These are phyloP conservation scores for Orius insidiosus DNA, from an alignment of 1,140 invertebrate species.

Conservation along the genomic window DNA sequence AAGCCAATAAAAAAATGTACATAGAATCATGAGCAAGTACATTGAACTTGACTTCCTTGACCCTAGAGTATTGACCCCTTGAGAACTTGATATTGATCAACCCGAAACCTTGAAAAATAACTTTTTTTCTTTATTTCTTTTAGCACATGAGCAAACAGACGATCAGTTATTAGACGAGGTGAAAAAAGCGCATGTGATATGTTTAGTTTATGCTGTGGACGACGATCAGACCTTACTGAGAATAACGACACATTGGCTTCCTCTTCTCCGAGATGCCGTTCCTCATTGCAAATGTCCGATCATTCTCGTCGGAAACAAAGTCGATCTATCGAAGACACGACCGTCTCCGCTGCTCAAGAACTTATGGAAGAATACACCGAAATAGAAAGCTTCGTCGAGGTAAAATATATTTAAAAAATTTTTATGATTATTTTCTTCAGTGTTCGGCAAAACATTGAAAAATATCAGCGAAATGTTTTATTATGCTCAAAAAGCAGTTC, in stretches of 20 bases:
- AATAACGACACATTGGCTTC: constrained; percentile 85
- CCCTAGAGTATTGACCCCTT: not conserved
- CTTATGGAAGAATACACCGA: constrained; percentile 97
- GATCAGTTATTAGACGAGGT: constrained; percentile 77
- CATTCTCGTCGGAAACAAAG: constrained; percentile 95
- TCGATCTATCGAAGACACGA: constrained; percentile 73
- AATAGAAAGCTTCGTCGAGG: constrained; percentile 97
- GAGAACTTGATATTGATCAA: too few species aligned
- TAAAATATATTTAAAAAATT: too few species aligned
- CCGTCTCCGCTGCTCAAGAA: constrained; percentile 66
- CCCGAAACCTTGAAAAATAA: not conserved
- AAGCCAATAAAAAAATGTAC: too few species aligned
- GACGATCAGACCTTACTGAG: constrained; percentile 81
- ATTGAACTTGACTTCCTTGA: too few species aligned
- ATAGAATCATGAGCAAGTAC: too few species aligned
- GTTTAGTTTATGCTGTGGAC: constrained; percentile 91
- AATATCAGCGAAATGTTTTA: constrained; percentile 99
- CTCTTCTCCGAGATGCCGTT: constrained; percentile 51
- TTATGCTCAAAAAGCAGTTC: constrained; percentile 97
- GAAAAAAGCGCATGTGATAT: constrained; percentile 87
- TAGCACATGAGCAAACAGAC: constrained; percentile 74
- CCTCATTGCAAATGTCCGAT: constrained; percentile 59
- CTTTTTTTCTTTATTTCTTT: constrained; percentile 22
- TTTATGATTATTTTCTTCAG: constrained; percentile 39
- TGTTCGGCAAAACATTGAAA: constrained; percentile 93